A percentile compares a stretch with the other conserved stretches of the same genome.
These are phyloP conservation scores for Oscheius sp. DNA, from an alignment of 2,888 invertebrate genomes.

Conservation along the genomic window DNA sequence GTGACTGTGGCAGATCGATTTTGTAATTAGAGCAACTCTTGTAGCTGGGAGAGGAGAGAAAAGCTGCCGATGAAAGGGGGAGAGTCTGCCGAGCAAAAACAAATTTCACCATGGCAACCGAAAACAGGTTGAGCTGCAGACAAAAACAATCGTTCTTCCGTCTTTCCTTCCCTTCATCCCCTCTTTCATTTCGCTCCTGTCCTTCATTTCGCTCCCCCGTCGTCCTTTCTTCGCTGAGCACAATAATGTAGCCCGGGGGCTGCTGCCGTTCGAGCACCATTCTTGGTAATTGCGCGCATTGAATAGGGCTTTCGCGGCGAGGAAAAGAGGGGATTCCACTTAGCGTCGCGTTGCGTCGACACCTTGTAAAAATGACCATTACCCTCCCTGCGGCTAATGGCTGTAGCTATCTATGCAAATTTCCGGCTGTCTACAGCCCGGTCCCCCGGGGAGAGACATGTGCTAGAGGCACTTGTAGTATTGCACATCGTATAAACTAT, in stretches of 20 bases:
- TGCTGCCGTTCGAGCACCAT: conserved; percentile 32
- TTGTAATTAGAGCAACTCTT: conserved; percentile 19
- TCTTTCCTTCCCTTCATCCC: not conserved
- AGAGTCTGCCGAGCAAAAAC: not conserved
- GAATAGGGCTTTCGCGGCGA: conserved; percentile 21
- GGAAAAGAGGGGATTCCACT: conserved; percentile 15
- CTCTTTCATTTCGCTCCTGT: not conserved
- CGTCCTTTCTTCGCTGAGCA: not conserved
- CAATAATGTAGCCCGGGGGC: conserved; percentile 29
- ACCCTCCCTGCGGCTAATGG: not conserved
- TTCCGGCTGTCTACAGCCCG: not conserved
- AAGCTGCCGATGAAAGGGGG: not conserved
- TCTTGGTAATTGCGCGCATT: conserved; percentile 34
- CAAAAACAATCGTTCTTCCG: not conserved
- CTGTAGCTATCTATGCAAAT: not conserved
- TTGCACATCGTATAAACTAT: conserved; percentile 33
- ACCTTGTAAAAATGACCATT: not conserved
- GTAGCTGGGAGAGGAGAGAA: not conserved
- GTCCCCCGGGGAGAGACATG: conserved; percentile 5
- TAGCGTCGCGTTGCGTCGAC: conserved; percentile 1
- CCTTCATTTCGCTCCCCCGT: not conserved
- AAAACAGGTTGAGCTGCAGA: not conserved
- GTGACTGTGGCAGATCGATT: conserved; percentile 24
- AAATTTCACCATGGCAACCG: not conserved
- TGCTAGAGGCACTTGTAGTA: conserved; percentile 25